Evolutionary conservation across 1,140 invertebrate species (phyloP), one percentile per base, ranked within the genome.

Genomic region (Aphidius gifuensis): DNA sequence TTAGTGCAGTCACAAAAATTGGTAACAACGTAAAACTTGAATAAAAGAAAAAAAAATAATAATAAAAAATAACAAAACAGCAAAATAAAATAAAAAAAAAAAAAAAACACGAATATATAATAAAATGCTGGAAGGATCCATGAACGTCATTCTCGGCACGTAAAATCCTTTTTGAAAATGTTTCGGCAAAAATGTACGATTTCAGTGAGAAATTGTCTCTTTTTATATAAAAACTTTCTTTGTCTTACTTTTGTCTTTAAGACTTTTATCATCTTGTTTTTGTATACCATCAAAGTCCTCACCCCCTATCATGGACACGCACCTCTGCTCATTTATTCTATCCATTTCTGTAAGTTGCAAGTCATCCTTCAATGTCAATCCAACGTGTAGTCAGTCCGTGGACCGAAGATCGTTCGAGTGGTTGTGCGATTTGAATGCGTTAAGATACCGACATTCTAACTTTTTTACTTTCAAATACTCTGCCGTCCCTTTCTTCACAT

Each of bases 351-450:
- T 32, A 55, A 40, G 40, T 40, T 40, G 53, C 71, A 71, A 68
- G 73, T 74, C 74, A 77, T 77, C 69, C 71, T 73, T 77, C 74
- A 75, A 77, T 71, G 75, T 77, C 75, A 77, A 75, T 77, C 71
- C 61, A 50, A 66, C 56, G 44, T 58, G 23, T 32, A 32, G 23
- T 32, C 45, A 59, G 47, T 60, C 42, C 45, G 38, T 50, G 47
- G 48, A 54, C 60, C 55, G 47, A 58, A 47, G 44, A 54, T 46
- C 21, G 48, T 47, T 58, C 60, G 51, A 62, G 59, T 21, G 46
- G 68, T 69, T 65, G 66, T 62, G 39, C 71, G 70, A 75, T 72
- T 70, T 75, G 77, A 77, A 79, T 79, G 76, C 67, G 64, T 69
- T 67, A 64, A 55, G 65, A 54, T 50, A 60, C 64, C 68, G 64